Evolutionary conservation across 2,888 invertebrate genomes (phyloP).

Genomic region (Cacoxenus indagator): DNA sequence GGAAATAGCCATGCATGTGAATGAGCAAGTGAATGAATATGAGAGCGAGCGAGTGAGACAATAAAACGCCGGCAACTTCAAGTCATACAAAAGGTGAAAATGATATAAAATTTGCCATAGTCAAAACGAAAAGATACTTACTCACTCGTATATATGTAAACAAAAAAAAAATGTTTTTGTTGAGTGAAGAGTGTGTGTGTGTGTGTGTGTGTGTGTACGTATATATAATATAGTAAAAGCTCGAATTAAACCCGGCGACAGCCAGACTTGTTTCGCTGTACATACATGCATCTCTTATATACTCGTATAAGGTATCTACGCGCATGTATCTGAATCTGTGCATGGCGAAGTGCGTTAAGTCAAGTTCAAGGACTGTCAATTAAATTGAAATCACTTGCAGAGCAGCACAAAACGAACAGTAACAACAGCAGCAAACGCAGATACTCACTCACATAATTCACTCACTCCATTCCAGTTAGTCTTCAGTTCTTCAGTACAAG

Average conservation of each 20-base stretch:
- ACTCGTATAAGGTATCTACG: too few species aligned
- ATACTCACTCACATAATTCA: background rate
- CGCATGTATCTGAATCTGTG: background rate
- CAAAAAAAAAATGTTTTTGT: too few species aligned
- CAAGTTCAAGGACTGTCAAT: conserved; percentile 68
- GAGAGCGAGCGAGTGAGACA: background rate
- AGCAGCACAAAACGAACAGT: conserved; percentile 44
- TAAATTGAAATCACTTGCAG: conserved; percentile 65
- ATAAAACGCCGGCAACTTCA: conserved; percentile 2
- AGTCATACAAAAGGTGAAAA: background rate
- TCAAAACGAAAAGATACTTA: background rate
- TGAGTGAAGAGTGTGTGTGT: too few species aligned
- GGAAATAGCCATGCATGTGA: background rate
- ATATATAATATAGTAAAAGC: background rate
- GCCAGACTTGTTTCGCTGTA: conserved; percentile 1
- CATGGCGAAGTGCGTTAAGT: conserved; percentile 51
- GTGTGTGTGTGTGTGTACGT: too few species aligned
- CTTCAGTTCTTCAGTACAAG: background rate
- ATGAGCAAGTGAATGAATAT: too few species aligned
- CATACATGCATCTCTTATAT: background rate
- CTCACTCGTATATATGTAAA: background rate
- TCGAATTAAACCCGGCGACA: background rate
- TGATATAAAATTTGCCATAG: too few species aligned
- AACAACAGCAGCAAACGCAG: conserved; percentile 27
- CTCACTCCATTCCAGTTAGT: background rate